Evolutionary conservation across 2,888 invertebrate genomes (phyloP), one percentile per base, ranked within the genome.

Genomic region (Drosophila fulvimacula): DNA sequence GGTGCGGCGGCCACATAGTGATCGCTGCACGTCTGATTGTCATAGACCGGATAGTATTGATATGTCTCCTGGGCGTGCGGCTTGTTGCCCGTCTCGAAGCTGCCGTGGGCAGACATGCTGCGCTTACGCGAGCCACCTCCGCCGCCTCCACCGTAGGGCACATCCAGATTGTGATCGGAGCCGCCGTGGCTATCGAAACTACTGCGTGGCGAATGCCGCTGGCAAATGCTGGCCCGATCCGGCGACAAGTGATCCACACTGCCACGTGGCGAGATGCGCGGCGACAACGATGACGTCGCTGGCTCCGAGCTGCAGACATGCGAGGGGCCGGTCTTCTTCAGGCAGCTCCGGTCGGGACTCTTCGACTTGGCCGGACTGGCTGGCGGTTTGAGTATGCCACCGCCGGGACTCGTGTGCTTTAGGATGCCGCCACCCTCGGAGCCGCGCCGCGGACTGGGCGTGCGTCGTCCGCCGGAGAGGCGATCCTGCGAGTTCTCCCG

Each of bases 211-310:
- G 92, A 92, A 57, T 92, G 91, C 1, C 92, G 90, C 46, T 89
- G 88, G 36, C 91, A 92, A n/a, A 79, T 80, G 62, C 72, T 85
- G 10, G 88, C 84, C 3, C 92, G 89, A 69, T 93, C 92, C 2
- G 92, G 92, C 10, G 92, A 93, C 13, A 92, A 76, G 42, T 92
- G 92, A 57, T 93, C 92, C 10, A 92, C 74, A 68, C 92, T 92
- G 73, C 88, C 86, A 13, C 92, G 88, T 11, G 92, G 92, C 2
- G 92, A 92, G 13, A 91, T 79, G 56, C 92, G 91, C 0, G 92
- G 92, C 42, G 92, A 93, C 3, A 92, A 62, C 0, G 91, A 90
- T 1, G 52, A 5, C 1, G 39, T 21, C 4, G 62, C 19, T 15
- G 34, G 3, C 57, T 92, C 92, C 32, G 90, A 79, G 55, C 89